Evolutionary conservation across 1,140 invertebrate genomes (phyloP).

Genomic region (Drosophila varians): DNA sequence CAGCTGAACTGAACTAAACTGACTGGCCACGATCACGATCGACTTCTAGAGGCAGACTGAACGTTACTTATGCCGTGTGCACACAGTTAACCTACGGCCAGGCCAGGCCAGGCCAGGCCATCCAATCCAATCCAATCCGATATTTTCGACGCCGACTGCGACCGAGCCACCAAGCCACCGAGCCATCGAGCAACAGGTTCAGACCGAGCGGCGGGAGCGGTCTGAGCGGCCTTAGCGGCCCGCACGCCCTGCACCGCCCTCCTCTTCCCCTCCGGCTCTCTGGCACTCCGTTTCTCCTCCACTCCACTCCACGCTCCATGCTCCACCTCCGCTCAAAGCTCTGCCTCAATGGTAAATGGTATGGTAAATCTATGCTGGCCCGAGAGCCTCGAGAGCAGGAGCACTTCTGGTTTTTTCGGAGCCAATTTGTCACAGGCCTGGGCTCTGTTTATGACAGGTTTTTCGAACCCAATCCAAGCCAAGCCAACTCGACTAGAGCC

Average conservation of each 20-base stretch:
- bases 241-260: conserved; percentile 13
- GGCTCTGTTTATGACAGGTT: conserved; percentile 69
- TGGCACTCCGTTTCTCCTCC: too few species aligned
- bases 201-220: conserved; percentile 25
- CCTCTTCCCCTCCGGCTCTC: conserved; percentile 1
- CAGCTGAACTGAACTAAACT: conserved; percentile 10
- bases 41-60: conserved; percentile 81
- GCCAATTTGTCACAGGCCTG: conserved; percentile 59
- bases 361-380: conserved; percentile 37
- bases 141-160: conserved; percentile 36
- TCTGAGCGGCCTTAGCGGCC: conserved; percentile 28
- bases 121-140: conserved; percentile 43
- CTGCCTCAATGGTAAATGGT: conserved; percentile 1
- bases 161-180: too few species aligned
- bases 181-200: conserved; percentile 67
- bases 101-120: conserved; percentile 4
- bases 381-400: conserved; percentile 39
- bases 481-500: conserved; percentile 2
- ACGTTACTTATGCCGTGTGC: conserved; percentile 80
- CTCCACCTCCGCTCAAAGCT: conserved; percentile 1
- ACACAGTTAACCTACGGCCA: conserved; percentile 79
- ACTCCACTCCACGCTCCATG: background rate
- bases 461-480: conserved; percentile 47
- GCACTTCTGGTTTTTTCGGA: conserved; percentile 55
- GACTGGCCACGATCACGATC: conserved; percentile 75